These are phyloP conservation scores for Plodia interpunctella DNA, from an alignment of 1,140 invertebrate genomes.

Conservation along the genomic window DNA sequence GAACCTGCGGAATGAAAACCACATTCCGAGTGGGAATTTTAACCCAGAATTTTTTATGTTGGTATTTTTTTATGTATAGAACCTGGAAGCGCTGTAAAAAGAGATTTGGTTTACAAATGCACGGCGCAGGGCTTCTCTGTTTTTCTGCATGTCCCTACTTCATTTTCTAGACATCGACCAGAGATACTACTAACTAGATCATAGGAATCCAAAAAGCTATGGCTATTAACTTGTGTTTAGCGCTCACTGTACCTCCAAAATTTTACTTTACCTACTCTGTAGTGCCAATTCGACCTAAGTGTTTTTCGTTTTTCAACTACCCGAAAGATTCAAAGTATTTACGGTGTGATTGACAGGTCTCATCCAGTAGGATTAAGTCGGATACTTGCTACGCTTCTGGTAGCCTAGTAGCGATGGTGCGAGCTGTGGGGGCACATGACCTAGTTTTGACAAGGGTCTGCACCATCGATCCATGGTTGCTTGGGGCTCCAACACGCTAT, in stretches of 20 bases:
- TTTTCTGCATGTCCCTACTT: too few relatives aligned
- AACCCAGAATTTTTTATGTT: slow-evolving; percentile 2
- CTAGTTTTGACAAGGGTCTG: slow-evolving; percentile 22
- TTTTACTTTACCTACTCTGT: too few relatives aligned
- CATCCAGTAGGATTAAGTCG: slow-evolving; percentile 28
- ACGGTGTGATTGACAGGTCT: neutral
- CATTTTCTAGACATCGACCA: too few relatives aligned
- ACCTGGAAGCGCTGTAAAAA: neutral
- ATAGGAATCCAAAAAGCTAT: too few relatives aligned
- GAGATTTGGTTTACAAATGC: too few relatives aligned
- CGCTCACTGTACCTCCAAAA: too few relatives aligned
- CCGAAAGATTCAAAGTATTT: neutral
- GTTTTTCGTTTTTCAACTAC: neutral
- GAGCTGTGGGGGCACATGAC: slow-evolving; percentile 16
- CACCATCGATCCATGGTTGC: slow-evolving; percentile 59
- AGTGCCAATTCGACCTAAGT: too few relatives aligned
- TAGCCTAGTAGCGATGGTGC: slow-evolving; percentile 43
- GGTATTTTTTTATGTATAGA: neutral
- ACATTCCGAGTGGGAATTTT: slow-evolving; percentile 5
- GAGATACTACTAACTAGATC: too few relatives aligned
- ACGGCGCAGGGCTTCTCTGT: too few relatives aligned
- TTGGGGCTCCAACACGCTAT: slow-evolving; percentile 10
- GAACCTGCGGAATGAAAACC: neutral
- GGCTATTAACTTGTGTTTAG: too few relatives aligned
- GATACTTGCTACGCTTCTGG: slow-evolving; percentile 33